Percentiles rank a stretch among this genome's conserved stretches.
These are phyloP conservation scores for Leptonema lineaticorne DNA, from an alignment of 1,140 invertebrate genomes.

Conservation along the genomic window DNA sequence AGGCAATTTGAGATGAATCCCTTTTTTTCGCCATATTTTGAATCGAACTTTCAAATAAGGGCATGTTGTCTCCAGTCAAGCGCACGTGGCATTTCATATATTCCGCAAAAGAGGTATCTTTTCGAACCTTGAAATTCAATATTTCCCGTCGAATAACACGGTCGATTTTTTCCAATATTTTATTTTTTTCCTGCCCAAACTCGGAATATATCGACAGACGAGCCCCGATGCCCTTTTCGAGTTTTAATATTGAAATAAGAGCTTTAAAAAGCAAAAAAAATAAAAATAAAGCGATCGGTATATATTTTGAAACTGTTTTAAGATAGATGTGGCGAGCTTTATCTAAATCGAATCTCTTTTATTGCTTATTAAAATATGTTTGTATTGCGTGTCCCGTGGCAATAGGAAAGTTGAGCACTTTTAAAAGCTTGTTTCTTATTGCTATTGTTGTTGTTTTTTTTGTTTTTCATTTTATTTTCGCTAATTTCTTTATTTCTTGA, in stretches of 20 bases:
- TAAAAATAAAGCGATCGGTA: no score
- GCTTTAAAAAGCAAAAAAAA: background rate
- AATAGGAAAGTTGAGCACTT: background rate
- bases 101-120: conserved; percentile 4
- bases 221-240: background rate
- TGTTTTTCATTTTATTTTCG: background rate
- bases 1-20: background rate
- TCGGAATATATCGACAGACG: background rate
- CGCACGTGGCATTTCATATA: conserved; percentile 20
- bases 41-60: background rate
- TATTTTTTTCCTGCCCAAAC: background rate
- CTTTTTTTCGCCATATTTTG: conserved; percentile 3
- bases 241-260: background rate
- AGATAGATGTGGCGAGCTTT: background rate
- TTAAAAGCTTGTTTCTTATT: no score
- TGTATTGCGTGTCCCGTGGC: background rate
- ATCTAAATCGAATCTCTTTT: conserved; percentile 7
- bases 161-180: background rate
- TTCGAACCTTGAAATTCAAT: conserved; percentile 14
- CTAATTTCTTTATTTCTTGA: conserved; percentile 11
- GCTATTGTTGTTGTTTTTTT: no score
- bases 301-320: no score
- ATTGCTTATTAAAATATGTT: background rate
- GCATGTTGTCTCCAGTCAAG: conserved; percentile 14
- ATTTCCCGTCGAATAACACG: conserved; percentile 12